These are phyloP conservation scores for Buathra laborator DNA, from an alignment of 2,888 invertebrate species.

Conservation along the genomic window DNA sequence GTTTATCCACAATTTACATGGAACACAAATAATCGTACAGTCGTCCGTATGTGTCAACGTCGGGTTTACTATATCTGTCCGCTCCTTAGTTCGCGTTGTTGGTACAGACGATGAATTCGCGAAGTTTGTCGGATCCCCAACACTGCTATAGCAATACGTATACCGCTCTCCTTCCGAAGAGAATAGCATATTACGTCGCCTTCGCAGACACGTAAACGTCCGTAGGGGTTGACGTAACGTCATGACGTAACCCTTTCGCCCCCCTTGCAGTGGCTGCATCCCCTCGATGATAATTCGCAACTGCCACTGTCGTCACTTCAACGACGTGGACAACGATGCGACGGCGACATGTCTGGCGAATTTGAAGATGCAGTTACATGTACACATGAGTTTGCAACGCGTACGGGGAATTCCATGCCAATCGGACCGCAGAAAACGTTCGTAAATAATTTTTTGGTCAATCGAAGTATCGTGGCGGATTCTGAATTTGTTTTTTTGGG, in stretches of 20 bases:
- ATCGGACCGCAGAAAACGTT: background rate
- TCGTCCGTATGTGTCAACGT: background rate
- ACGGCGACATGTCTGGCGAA: background rate
- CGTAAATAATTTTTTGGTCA: too few relatives aligned
- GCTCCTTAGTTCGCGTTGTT: conserved; percentile 14
- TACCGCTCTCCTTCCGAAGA: conserved; percentile 3
- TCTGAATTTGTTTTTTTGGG: too few relatives aligned
- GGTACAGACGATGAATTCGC: conserved; percentile 24
- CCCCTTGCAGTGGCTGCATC: background rate
- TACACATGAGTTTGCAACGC: background rate
- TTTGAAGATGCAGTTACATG: background rate
- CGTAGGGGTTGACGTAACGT: conserved; percentile 54
- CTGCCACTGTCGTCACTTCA: conserved; percentile 17
- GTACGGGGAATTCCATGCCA: background rate
- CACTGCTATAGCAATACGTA: background rate
- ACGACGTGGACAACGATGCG: background rate
- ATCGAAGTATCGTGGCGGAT: too few relatives aligned
- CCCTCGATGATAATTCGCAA: conserved; percentile 32
- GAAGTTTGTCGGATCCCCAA: conserved; percentile 31
- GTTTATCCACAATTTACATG: too few relatives aligned
- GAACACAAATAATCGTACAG: background rate
- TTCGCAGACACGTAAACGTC: conserved; percentile 40
- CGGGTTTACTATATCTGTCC: conserved; percentile 13
- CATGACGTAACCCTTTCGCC: conserved; percentile 47
- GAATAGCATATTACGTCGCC: conserved; percentile 55